Conservation (phyloP, 2,113 vertebrate species). For the Mola mola region DNA sequence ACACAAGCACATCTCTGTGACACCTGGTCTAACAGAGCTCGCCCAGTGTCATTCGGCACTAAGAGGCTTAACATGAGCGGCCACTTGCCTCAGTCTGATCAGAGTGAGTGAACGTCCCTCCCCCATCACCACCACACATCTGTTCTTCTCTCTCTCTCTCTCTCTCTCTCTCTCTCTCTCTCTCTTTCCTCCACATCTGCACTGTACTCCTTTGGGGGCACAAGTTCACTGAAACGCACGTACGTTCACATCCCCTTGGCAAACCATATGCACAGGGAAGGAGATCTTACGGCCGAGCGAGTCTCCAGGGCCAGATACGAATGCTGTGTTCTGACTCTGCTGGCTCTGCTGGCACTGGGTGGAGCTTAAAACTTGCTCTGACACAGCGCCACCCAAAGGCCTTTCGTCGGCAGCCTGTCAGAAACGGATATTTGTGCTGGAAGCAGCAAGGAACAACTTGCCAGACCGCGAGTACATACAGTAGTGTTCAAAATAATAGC, state of each 20-base stretch:
- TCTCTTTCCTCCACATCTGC: conserved; percentile 30
- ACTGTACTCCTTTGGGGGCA: conserved; percentile 15
- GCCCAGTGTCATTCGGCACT: conserved; percentile 61
- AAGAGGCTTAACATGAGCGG: conserved; percentile 77
- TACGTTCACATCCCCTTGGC: neutral
- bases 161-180: neutral
- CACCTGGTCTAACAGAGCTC: conserved; percentile 34
- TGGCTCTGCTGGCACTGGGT: too few species aligned
- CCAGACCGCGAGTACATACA: too few species aligned
- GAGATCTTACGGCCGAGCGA: neutral
- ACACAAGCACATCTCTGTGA: conserved; percentile 14
- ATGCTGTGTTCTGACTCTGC: neutral
- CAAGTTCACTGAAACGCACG: neutral
- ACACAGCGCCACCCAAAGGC: too few species aligned
- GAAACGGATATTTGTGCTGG: too few species aligned
- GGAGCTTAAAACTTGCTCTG: too few species aligned
- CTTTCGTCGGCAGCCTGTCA: too few species aligned
- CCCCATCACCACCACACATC: conserved; percentile 49
- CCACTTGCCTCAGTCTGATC: conserved; percentile 65
- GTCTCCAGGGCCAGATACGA: neutral
- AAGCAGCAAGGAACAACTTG: too few species aligned
- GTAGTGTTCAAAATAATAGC: too few species aligned
- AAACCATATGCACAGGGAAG: conserved; percentile 6
- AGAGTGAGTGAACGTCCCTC: conserved; percentile 10
- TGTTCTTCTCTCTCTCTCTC: conserved; percentile 21